A percentile compares a stretch with the other conserved stretches of the same genome.
Conservation (phyloP, 2,113 vertebrate genomes). For the Centrocercus urophasianus region DNA sequence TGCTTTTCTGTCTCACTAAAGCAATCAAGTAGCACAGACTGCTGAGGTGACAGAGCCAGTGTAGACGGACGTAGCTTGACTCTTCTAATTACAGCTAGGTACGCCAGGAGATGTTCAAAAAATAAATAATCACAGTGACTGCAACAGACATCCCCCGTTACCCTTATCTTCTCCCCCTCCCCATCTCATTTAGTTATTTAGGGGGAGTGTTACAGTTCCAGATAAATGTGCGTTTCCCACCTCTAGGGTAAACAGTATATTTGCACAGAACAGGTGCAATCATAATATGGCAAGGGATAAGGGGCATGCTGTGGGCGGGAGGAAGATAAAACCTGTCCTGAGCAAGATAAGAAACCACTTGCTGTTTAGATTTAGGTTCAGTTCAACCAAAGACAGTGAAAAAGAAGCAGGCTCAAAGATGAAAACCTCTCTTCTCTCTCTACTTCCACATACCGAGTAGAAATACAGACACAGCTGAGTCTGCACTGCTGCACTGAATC, state of each 20-base stretch:
- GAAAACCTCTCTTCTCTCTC: background rate
- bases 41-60: background rate
- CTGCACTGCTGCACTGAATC: background rate
- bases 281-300: background rate
- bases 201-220: background rate
- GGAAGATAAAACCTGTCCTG: conserved; percentile 12
- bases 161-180: background rate
- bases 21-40: background rate
- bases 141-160: background rate
- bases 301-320: background rate
- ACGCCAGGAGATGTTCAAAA: background rate
- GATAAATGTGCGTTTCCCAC: background rate
- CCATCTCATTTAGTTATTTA: background rate
- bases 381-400: background rate
- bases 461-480: background rate
- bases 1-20: background rate
- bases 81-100: background rate
- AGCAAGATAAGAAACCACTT: conserved; percentile 14
- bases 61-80: fast-evolving
- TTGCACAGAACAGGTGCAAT: conserved; percentile 16
- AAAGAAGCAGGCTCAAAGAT: background rate
- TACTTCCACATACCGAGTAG: fast-evolving
- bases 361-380: background rate
- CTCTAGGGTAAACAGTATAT: conserved; percentile 3
- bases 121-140: background rate